These are phyloP conservation scores for Acrobasis suavella DNA, from an alignment of 2,888 invertebrate species.

Conservation along the genomic window DNA sequence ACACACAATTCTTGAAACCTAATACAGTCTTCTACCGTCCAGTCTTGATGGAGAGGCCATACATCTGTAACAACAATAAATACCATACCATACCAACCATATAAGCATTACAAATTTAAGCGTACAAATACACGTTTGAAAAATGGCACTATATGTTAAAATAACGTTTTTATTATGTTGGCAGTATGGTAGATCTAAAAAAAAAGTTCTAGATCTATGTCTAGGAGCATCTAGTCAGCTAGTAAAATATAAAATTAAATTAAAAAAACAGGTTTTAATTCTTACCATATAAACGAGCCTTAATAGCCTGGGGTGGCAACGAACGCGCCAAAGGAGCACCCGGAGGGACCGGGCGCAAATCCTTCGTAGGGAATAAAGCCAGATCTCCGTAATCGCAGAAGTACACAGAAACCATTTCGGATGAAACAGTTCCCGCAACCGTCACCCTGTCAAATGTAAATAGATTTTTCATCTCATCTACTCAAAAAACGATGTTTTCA, in stretches of 20 bases:
- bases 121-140: too few relatives aligned
- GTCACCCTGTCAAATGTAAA: slow-evolving; percentile 61
- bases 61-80: slow-evolving; percentile 70
- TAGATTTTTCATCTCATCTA: too few relatives aligned
- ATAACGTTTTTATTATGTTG: too few relatives aligned
- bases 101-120: too few relatives aligned
- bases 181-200: too few relatives aligned
- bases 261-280: background rate
- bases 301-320: slow-evolving; percentile 73
- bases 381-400: slow-evolving; percentile 85
- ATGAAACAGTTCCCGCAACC: slow-evolving; percentile 72
- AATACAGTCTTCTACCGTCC: slow-evolving; percentile 88
- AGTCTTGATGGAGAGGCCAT: slow-evolving; percentile 83
- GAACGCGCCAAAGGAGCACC: slow-evolving; percentile 63
- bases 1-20: slow-evolving; percentile 88
- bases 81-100: background rate
- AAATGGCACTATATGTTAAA: too few relatives aligned
- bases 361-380: slow-evolving; percentile 59
- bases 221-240: too few relatives aligned
- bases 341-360: slow-evolving; percentile 63
- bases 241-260: background rate
- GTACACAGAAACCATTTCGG: slow-evolving; percentile 79
- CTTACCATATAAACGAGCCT: slow-evolving; percentile 73
- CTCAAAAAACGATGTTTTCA: too few relatives aligned
- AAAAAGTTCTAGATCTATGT: too few relatives aligned